phyloP scores from a whole-genome alignment of 2,797 vertebrate species.

The Acrossocheilus fasciatus region DNA sequence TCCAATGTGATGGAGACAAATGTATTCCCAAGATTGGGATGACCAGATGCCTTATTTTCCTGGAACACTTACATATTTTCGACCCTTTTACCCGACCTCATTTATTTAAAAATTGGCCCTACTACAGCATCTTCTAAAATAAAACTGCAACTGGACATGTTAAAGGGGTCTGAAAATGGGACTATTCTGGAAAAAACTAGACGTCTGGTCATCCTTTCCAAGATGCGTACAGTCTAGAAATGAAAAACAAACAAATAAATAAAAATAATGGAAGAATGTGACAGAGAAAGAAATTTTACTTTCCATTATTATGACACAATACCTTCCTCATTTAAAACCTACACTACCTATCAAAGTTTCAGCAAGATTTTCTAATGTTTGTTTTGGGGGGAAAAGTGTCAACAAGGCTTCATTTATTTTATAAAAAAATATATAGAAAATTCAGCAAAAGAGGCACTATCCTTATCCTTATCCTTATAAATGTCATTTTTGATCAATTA shows the following conservation, averaged over 20 bases:
- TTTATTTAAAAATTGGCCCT: not conserved
- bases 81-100: not conserved
- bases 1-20: slow-evolving; percentile 37
- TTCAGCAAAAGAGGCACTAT: not conserved
- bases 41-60: slow-evolving; percentile 32
- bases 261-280: slow-evolving; percentile 12
- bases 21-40: slow-evolving; percentile 18
- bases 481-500: not conserved
- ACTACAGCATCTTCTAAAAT: not conserved
- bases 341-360: not conserved
- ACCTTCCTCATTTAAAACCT: not conserved
- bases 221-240: slow-evolving; percentile 7
- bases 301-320: not conserved
- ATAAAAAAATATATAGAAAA: not conserved
- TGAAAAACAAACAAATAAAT: slow-evolving; percentile 5
- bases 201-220: slow-evolving; percentile 13
- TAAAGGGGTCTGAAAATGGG: not conserved
- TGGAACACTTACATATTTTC: slow-evolving; percentile 2
- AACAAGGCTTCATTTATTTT: not conserved
- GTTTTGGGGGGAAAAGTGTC: not conserved
- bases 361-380: not conserved
- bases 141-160: not conserved
- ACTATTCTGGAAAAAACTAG: not conserved
- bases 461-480: too few relatives aligned
- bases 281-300: not conserved